phyloP scores from a whole-genome alignment of 2,888 invertebrate genomes.

The Beris morrisii region DNA sequence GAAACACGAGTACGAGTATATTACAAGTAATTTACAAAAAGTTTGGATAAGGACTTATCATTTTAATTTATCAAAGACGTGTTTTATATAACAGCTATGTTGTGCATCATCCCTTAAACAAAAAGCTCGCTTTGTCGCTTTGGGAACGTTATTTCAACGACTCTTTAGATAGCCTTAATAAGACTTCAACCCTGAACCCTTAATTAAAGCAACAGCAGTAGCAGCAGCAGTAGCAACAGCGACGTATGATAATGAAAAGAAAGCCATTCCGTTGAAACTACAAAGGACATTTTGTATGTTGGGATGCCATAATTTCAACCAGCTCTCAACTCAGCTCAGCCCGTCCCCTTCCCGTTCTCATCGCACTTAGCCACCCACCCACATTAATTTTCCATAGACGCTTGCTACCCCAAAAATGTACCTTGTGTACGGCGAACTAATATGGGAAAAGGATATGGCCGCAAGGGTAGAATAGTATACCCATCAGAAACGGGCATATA shows the following conservation, averaged over 20 bases:
- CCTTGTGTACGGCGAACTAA: background rate
- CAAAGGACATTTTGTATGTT: background rate
- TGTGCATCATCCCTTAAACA: no score
- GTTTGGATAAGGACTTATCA: no score
- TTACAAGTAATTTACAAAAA: no score
- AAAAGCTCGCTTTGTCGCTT: no score
- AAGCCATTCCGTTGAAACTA: background rate
- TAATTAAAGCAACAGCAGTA: constrained; percentile 3
- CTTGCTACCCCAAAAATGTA: background rate
- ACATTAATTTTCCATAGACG: constrained; percentile 15
- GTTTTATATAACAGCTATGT: no score
- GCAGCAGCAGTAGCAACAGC: background rate
- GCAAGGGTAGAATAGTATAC: background rate
- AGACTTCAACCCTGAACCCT: constrained; percentile 1
- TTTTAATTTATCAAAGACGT: no score
- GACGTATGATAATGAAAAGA: constrained; percentile 5
- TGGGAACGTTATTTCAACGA: no score
- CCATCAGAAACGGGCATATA: background rate
- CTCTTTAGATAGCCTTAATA: no score
- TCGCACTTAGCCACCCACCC: background rate
- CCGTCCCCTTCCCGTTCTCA: background rate
- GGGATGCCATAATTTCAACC: background rate
- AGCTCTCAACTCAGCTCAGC: background rate
- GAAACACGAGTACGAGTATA: no score
- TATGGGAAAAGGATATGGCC: background rate